A percentile compares a stretch with the other conserved stretches of the same genome.
Conservation (phyloP, 1,140 invertebrate species). For the Archegozetes longisetosus region DNA sequence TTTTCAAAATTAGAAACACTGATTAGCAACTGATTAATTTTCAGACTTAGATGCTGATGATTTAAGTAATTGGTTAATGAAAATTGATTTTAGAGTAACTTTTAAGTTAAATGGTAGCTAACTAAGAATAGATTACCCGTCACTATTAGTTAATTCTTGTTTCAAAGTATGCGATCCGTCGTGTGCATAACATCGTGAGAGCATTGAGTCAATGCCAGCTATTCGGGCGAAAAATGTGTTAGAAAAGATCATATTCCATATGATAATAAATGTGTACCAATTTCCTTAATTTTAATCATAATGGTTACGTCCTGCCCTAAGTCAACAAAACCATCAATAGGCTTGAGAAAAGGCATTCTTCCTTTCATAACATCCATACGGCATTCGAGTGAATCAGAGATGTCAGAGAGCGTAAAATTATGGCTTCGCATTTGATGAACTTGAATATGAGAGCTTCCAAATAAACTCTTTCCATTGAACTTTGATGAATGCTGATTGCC, state of each 20-base stretch:
- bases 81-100: no score
- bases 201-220: conserved; percentile 48
- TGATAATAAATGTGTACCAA: conserved; percentile 31
- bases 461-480: background rate
- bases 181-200: conserved; percentile 52
- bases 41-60: no score
- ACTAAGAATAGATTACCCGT: conserved; percentile 29
- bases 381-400: conserved; percentile 37
- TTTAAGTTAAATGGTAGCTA: no score
- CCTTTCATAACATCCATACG: conserved; percentile 49
- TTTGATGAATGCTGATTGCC: background rate
- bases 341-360: conserved; percentile 18
- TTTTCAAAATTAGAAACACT: no score
- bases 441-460: background rate
- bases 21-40: no score
- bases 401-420: conserved; percentile 22
- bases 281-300: conserved; percentile 46
- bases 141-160: conserved; percentile 47
- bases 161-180: conserved; percentile 51
- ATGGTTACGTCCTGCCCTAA: conserved; percentile 47
- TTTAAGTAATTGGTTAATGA: no score
- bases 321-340: conserved; percentile 21
- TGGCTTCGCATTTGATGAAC: background rate
- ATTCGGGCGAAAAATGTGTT: conserved; percentile 8
- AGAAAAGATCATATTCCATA: conserved; percentile 5